A percentile compares a stretch with the other conserved stretches of the same genome.
These are phyloP conservation scores for Paragorgia papillata DNA, from an alignment of 92 coral and sea anemone species.

Conservation along the genomic window DNA sequence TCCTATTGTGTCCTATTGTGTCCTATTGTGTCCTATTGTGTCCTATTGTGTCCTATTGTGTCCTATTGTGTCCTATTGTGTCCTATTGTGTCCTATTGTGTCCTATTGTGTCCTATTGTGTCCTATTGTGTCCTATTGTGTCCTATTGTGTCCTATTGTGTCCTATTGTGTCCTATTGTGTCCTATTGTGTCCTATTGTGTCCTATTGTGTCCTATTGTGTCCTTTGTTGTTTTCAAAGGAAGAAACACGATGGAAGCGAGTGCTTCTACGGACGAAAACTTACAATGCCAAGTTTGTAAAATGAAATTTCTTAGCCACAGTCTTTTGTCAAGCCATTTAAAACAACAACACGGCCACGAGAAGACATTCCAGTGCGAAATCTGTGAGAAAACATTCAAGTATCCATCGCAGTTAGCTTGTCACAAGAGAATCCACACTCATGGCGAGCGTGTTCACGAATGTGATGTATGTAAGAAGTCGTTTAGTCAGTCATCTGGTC, in stretches of 20 bases:
- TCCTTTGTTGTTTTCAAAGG: not conserved
- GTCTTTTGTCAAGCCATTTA: not conserved
- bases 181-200: no score
- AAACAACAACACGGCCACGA: not conserved
- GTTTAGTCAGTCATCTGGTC: conserved; percentile 37
- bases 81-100: no score
- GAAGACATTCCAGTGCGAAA: conserved; percentile 18
- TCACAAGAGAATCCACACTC: conserved; percentile 49
- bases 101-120: no score
- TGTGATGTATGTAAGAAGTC: conserved; percentile 5
- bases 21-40: no score
- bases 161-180: no score
- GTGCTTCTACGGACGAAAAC: not conserved
- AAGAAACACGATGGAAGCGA: no score
- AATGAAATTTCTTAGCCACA: not conserved
- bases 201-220: no score
- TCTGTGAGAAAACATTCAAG: conserved; percentile 35
- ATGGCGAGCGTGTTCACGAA: conserved; percentile 24
- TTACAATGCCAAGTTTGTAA: not conserved
- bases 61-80: no score
- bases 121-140: no score
- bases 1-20: no score
- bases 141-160: no score
- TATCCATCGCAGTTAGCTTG: conserved; percentile 32
- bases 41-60: no score